Conservation (phyloP, 2,888 invertebrate species). For the Leptopilina drosophilae region DNA sequence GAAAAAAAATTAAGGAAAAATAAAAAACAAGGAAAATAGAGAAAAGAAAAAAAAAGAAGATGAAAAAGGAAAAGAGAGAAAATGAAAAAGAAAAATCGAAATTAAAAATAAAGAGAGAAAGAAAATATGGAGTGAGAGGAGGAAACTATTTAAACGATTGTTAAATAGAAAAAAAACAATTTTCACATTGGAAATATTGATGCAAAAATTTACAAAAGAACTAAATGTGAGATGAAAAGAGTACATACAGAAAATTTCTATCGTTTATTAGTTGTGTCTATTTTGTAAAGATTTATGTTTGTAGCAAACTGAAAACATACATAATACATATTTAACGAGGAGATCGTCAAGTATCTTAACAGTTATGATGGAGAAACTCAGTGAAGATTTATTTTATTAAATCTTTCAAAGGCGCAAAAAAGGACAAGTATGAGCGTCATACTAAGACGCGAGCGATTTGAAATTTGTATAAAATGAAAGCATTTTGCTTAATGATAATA, state of each 20-base stretch:
- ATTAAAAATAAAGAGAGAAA: no score
- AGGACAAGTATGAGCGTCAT: no score
- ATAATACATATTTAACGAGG: slow-evolving; percentile 20
- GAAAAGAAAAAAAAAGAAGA: no score
- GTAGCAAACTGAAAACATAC: slow-evolving; percentile 12
- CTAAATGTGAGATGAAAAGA: not conserved
- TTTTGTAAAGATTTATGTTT: slow-evolving; percentile 12
- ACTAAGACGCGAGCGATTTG: no score
- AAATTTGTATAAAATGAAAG: no score
- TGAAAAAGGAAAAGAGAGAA: no score
- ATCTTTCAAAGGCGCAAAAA: not conserved
- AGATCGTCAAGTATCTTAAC: slow-evolving; percentile 4
- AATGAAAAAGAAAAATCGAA: no score
- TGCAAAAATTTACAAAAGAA: slow-evolving; percentile 1
- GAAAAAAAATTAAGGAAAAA: no score
- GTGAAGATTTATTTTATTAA: not conserved
- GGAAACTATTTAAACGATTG: not conserved
- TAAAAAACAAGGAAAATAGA: no score
- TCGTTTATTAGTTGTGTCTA: slow-evolving; percentile 9
- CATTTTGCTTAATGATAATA: no score
- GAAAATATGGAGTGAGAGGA: not conserved
- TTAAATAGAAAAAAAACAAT: not conserved
- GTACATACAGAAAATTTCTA: not conserved
- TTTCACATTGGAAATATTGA: not conserved
- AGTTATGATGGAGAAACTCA: slow-evolving; percentile 17